Percentiles rank a stretch among this genome's conserved stretches.
Evolutionary conservation across 2,113 vertebrate species (phyloP).

Genomic region (Halcyon malimbica): DNA sequence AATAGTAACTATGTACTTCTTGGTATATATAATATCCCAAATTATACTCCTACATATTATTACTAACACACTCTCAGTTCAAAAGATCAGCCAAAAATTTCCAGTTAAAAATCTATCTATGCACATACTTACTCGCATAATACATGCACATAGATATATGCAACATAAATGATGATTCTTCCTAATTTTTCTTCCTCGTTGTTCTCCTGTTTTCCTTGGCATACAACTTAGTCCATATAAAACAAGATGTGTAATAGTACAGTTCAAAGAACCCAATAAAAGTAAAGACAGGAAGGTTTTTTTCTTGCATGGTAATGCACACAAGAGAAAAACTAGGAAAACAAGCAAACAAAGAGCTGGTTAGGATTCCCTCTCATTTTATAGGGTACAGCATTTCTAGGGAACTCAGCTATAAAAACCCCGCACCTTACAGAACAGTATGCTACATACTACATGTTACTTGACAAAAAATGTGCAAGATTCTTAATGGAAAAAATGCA

Average conservation of each 20-base stretch:
- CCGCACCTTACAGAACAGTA: neutral
- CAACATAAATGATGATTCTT: constrained; percentile 1
- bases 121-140: constrained; percentile 40
- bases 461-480: neutral
- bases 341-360: constrained; percentile 55
- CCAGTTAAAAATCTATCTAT: constrained; percentile 41
- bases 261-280: constrained; percentile 15
- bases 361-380: neutral
- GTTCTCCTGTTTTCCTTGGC: constrained; percentile 49
- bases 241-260: neutral
- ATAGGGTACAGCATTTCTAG: neutral
- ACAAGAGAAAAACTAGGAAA: constrained; percentile 51
- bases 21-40: constrained; percentile 30
- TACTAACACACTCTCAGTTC: constrained; percentile 36
- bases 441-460: neutral
- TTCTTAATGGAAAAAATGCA: neutral
- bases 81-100: constrained; percentile 20
- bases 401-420: neutral
- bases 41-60: constrained; percentile 54
- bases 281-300: neutral
- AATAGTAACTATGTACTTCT: constrained; percentile 24
- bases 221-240: constrained; percentile 11
- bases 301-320: constrained; percentile 46
- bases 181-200: constrained; percentile 48
- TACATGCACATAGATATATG: constrained; percentile 33